These are phyloP conservation scores for Crotalus viridis DNA, from an alignment of 2,113 vertebrate species.

Conservation along the genomic window DNA sequence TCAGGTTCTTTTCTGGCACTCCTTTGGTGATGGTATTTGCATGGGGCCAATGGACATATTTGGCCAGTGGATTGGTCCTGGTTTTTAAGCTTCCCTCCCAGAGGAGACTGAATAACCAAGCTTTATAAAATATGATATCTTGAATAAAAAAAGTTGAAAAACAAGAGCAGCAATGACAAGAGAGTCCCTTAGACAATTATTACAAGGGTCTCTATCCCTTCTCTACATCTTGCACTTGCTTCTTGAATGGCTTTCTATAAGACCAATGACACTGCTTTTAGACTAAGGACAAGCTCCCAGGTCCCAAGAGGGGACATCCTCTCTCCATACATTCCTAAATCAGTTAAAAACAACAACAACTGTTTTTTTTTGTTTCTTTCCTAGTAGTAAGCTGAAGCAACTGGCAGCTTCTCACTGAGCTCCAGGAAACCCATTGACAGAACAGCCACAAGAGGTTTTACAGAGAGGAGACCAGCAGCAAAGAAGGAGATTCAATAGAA, in stretches of 20 bases:
- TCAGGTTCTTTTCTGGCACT: background rate
- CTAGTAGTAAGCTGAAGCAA: background rate
- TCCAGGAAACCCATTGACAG: background rate
- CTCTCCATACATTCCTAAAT: background rate
- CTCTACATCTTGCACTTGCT: background rate
- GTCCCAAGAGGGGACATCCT: background rate
- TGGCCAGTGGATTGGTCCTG: background rate
- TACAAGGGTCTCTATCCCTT: background rate
- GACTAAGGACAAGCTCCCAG: background rate
- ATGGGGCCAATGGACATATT: background rate
- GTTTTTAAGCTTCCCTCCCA: background rate
- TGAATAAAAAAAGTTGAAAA: background rate
- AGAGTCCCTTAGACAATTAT: background rate
- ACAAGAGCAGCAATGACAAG: background rate
- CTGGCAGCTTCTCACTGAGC: background rate
- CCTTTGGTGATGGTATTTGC: background rate
- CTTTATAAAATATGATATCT: background rate
- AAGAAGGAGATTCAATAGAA: background rate
- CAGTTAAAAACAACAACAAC: background rate
- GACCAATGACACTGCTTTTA: background rate
- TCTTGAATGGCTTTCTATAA: background rate
- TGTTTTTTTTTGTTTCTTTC: background rate
- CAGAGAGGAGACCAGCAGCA: background rate
- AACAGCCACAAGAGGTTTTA: background rate
- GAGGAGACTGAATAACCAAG: background rate